Conservation (phyloP, 2,888 invertebrate species). For the Aplocera efformata region DNA sequence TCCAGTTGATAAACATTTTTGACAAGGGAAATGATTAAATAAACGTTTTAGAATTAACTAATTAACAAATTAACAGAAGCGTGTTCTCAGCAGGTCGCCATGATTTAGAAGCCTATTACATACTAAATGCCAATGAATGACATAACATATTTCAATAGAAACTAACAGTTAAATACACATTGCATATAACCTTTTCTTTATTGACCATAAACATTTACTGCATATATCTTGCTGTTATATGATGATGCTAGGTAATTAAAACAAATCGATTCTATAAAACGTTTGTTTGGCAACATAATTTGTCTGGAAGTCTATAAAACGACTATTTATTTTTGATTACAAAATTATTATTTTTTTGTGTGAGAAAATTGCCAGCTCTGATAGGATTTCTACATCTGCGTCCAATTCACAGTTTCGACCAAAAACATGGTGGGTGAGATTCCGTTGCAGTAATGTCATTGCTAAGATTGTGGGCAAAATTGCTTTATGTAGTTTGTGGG, state of each 20-base stretch:
- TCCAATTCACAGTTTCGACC: conserved; percentile 41
- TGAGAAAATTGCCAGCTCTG: conserved; percentile 11
- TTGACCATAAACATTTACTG: conserved; percentile 25
- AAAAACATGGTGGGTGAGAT: conserved; percentile 55
- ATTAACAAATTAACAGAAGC: too few species aligned
- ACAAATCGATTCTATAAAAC: conserved; percentile 19
- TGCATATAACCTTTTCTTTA: conserved; percentile 33
- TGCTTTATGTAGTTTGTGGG: conserved; percentile 71
- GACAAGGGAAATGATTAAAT: too few species aligned
- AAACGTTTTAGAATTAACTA: too few species aligned
- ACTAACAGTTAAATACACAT: conserved; percentile 25
- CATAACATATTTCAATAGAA: conserved; percentile 23
- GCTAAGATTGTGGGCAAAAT: conserved; percentile 69
- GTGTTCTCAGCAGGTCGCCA: too few species aligned
- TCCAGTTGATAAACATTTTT: too few species aligned
- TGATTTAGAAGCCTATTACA: too few species aligned
- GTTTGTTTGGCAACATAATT: conserved; percentile 9
- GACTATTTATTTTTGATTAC: not conserved
- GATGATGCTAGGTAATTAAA: conserved; percentile 22
- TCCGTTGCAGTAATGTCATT: conserved; percentile 66
- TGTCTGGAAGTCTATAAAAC: conserved; percentile 9
- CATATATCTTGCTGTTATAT: conserved; percentile 21
- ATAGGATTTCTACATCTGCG: conserved; percentile 30
- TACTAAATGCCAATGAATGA: conserved; percentile 4
- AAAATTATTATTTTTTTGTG: not conserved